Conservation (phyloP, 2,888 invertebrate genomes). For the Andrena bucephala region DNA sequence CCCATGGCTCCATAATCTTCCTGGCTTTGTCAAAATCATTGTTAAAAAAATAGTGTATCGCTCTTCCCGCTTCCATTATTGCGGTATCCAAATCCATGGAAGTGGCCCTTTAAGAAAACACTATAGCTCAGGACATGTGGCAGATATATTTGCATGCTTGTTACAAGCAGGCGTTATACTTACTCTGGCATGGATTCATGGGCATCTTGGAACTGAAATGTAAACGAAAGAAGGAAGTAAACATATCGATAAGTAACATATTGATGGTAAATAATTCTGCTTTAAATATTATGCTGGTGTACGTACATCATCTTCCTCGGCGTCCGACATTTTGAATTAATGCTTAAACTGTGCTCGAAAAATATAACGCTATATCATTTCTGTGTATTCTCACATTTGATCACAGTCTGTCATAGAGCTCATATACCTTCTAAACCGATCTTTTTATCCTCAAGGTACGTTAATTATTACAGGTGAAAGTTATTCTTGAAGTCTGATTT, state of each 20-base stretch:
- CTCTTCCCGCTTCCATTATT: slow-evolving; percentile 91
- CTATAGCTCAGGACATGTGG: not conserved
- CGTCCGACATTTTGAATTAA: slow-evolving; percentile 79
- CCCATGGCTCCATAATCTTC: slow-evolving; percentile 92
- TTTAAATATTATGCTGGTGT: slow-evolving; percentile 17
- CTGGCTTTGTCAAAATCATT: slow-evolving; percentile 95
- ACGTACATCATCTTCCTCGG: slow-evolving; percentile 83
- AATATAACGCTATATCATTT: slow-evolving; percentile 1
- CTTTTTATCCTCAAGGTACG: slow-evolving; percentile 32
- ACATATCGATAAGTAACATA: not conserved
- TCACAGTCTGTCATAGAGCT: not conserved
- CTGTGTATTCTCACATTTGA: not conserved
- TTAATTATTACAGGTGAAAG: slow-evolving; percentile 53
- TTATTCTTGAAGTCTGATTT: slow-evolving; percentile 69
- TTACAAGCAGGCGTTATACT: slow-evolving; percentile 73
- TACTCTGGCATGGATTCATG: slow-evolving; percentile 84
- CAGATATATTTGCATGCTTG: not conserved
- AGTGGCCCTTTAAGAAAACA: slow-evolving; percentile 75
- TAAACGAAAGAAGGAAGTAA: not conserved
- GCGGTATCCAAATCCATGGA: slow-evolving; percentile 89
- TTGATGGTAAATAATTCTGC: slow-evolving; percentile 8
- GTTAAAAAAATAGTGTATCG: slow-evolving; percentile 96
- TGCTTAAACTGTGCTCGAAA: slow-evolving; percentile 30
- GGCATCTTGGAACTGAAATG: slow-evolving; percentile 87
- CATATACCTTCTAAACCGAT: slow-evolving; percentile 2